Percentiles rank a stretch among this genome's conserved stretches.
These are phyloP conservation scores for Diarsia dahlii DNA, from an alignment of 2,888 invertebrate genomes.

Conservation along the genomic window DNA sequence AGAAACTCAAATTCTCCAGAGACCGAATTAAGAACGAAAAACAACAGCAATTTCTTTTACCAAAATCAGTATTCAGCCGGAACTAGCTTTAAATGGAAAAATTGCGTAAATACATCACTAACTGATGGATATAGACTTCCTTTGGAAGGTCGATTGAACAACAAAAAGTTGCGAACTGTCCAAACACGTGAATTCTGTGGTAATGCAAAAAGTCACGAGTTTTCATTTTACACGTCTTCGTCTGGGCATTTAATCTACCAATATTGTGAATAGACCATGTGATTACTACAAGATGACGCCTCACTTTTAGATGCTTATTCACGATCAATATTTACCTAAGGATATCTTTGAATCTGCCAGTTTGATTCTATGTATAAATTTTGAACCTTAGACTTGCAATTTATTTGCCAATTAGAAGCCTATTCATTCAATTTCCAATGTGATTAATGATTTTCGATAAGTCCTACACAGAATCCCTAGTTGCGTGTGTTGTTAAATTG, in stretches of 20 bases:
- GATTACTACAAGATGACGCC: neutral
- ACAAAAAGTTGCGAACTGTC: slow-evolving; percentile 32
- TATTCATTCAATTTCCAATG: slow-evolving; percentile 38
- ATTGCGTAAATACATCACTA: slow-evolving; percentile 16
- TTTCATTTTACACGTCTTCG: slow-evolving; percentile 32
- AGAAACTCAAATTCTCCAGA: too few relatives aligned
- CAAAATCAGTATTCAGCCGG: neutral
- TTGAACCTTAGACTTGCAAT: slow-evolving; percentile 22
- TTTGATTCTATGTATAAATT: neutral
- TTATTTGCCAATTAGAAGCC: slow-evolving; percentile 37
- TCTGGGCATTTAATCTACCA: slow-evolving; percentile 2
- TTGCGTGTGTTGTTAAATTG: slow-evolving; percentile 49
- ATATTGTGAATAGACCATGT: slow-evolving; percentile 17
- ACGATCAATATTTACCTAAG: slow-evolving; percentile 2
- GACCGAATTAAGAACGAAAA: too few relatives aligned
- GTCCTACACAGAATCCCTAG: slow-evolving; percentile 20
- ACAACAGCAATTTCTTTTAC: neutral
- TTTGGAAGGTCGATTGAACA: slow-evolving; percentile 17
- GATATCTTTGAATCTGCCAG: slow-evolving; percentile 7
- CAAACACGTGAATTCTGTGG: slow-evolving; percentile 8
- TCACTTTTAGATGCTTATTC: slow-evolving; percentile 7
- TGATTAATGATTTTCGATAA: slow-evolving; percentile 45
- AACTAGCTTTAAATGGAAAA: slow-evolving; percentile 5
- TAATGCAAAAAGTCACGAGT: slow-evolving; percentile 52
- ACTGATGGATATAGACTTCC: slow-evolving; percentile 36